Conservation (phyloP, 2,113 vertebrate species). For the Megalops atlanticus region DNA sequence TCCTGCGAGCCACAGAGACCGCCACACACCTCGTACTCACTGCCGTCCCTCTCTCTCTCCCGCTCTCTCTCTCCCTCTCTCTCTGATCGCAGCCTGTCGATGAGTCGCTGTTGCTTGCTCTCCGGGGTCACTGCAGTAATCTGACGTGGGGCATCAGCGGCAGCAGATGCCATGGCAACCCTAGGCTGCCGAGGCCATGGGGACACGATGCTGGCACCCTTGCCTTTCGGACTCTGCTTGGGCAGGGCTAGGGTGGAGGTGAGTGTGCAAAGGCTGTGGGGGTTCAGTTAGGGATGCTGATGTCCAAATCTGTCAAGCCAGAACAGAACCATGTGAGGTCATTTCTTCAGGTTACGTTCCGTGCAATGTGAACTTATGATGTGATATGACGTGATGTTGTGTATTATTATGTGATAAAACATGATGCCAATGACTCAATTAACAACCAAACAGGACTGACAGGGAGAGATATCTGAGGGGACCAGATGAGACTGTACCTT, state of each 20-base stretch:
- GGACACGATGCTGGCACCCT: slow-evolving; percentile 23
- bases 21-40: slow-evolving; percentile 87
- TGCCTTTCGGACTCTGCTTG: slow-evolving; percentile 35
- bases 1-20: slow-evolving; percentile 80
- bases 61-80: slow-evolving; percentile 75
- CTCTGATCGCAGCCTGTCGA: slow-evolving; percentile 56
- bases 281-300: not conserved
- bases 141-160: slow-evolving; percentile 62
- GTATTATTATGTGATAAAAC: too few relatives aligned
- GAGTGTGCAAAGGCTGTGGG: not conserved
- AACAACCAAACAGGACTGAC: too few relatives aligned
- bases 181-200: slow-evolving; percentile 72
- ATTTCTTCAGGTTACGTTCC: too few relatives aligned
- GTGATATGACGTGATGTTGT: too few relatives aligned
- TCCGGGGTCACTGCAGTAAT: slow-evolving; percentile 80
- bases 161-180: slow-evolving; percentile 86
- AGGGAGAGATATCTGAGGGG: not conserved
- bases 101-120: slow-evolving; percentile 63
- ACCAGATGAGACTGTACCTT: not conserved
- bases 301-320: slow-evolving; percentile 11
- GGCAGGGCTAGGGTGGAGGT: not conserved
- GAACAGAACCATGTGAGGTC: not conserved
- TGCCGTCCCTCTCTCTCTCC: slow-evolving; percentile 75
- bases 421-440: too few relatives aligned
- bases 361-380: too few relatives aligned